Evolutionary conservation across 1,140 invertebrate species (phyloP).

Genomic region (Penaeus vannamei): DNA sequence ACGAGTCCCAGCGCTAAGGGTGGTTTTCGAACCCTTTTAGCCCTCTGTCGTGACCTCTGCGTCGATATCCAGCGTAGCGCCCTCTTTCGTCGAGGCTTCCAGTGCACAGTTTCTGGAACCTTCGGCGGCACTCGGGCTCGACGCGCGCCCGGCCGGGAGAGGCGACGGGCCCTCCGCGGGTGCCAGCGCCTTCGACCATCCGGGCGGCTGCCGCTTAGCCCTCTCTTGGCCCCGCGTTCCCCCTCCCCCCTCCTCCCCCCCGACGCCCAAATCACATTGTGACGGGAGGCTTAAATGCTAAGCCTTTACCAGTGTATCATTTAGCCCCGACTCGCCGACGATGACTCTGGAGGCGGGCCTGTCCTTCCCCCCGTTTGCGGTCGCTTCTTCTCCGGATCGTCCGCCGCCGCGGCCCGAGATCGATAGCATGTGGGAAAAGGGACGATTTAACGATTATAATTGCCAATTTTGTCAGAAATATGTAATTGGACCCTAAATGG

Average conservation of each 20-base stretch:
- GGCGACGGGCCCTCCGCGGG: no score
- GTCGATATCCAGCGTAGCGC: no score
- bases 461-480: conserved; percentile 35
- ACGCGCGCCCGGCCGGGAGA: no score
- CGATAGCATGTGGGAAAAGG: conserved; percentile 18
- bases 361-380: background rate
- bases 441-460: conserved; percentile 30
- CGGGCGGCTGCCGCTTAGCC: no score
- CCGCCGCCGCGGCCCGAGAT: background rate
- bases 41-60: no score
- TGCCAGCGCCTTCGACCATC: no score
- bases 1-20: no score
- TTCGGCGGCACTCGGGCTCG: no score
- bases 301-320: conserved; percentile 38
- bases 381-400: conserved; percentile 4
- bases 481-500: conserved; percentile 34
- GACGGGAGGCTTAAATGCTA: conserved; percentile 22
- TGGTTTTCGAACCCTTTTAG: no score
- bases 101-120: no score
- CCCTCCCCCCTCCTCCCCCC: background rate
- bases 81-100: no score
- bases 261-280: background rate
- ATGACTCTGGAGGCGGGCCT: background rate
- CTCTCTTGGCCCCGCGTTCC: background rate
- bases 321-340: background rate